Conservation (phyloP, 2,888 invertebrate species). For the Cantharis rustica region DNA sequence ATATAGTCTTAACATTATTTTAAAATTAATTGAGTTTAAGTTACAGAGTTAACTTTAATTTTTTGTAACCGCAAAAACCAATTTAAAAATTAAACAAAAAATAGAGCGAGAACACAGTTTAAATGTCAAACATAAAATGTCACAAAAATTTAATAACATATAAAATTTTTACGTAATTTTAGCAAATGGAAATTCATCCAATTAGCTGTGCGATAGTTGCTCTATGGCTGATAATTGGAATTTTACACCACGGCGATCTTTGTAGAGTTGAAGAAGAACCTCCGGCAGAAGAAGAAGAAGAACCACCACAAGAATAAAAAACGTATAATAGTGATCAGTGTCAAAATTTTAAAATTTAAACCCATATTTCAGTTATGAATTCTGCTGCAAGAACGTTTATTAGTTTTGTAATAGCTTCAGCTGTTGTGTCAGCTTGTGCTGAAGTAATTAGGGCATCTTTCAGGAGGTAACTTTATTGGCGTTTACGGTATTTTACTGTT, state of each 20-base stretch:
- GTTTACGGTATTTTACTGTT: neutral
- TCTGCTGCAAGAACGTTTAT: neutral
- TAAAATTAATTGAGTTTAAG: no score
- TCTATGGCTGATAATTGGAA: neutral
- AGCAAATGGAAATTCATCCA: neutral
- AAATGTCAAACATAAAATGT: neutral
- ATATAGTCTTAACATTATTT: no score
- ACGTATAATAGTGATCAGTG: neutral
- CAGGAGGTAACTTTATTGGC: neutral
- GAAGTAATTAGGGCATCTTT: neutral
- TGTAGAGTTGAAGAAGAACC: no score
- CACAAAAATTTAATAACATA: neutral
- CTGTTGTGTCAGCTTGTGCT: neutral
- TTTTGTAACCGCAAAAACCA: neutral
- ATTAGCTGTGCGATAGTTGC: neutral
- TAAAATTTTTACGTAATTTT: neutral
- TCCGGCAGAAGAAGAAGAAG: neutral
- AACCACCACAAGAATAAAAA: neutral
- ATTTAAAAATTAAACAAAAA: neutral
- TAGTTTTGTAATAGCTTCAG: neutral
- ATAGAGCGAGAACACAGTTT: neutral
- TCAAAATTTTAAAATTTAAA: neutral
- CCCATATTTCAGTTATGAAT: neutral
- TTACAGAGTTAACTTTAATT: no score
- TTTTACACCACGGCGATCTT: neutral